phyloP scores from a whole-genome alignment of 2,797 vertebrate species.

The Acanthopagrus latus region DNA sequence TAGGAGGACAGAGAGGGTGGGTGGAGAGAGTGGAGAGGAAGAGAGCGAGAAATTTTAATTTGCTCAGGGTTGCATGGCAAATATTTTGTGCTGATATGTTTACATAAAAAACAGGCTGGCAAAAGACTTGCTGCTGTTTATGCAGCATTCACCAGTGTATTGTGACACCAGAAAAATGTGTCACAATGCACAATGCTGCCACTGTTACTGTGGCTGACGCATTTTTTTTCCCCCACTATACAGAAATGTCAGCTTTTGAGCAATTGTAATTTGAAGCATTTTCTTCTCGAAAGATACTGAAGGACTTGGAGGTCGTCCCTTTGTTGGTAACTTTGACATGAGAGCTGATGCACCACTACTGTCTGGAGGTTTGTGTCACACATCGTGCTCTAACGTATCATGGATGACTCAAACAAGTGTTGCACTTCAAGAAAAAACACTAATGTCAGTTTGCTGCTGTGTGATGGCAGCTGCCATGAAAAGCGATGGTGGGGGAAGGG shows the following conservation, averaged over 20 bases:
- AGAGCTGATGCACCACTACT: constrained; percentile 17
- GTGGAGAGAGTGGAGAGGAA: constrained; percentile 50
- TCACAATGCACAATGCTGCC: constrained; percentile 9
- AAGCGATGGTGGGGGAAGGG: background rate
- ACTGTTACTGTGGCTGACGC: background rate
- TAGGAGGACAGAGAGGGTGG: constrained; percentile 66
- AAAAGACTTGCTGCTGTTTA: constrained; percentile 49
- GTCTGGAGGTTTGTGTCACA: constrained; percentile 33
- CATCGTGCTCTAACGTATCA: constrained; percentile 15
- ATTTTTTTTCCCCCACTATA: background rate
- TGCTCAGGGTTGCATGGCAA: constrained; percentile 62
- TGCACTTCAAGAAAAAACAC: constrained; percentile 19
- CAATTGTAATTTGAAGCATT: background rate
- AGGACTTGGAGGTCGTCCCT: background rate
- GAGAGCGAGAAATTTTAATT: constrained; percentile 66
- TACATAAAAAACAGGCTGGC: constrained; percentile 50
- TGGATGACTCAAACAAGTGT: constrained; percentile 29
- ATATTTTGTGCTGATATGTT: constrained; percentile 64
- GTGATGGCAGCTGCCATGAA: constrained; percentile 15
- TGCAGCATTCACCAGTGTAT: constrained; percentile 4
- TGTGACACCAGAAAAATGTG: constrained; percentile 27
- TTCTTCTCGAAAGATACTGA: background rate
- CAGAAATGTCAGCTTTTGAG: background rate
- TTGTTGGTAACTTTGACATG: background rate
- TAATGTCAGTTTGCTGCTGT: constrained; percentile 11